Percentiles rank a stretch among this genome's conserved stretches.
phyloP scores from a whole-genome alignment of 2,113 vertebrate genomes.

The Festucalex cinctus region DNA sequence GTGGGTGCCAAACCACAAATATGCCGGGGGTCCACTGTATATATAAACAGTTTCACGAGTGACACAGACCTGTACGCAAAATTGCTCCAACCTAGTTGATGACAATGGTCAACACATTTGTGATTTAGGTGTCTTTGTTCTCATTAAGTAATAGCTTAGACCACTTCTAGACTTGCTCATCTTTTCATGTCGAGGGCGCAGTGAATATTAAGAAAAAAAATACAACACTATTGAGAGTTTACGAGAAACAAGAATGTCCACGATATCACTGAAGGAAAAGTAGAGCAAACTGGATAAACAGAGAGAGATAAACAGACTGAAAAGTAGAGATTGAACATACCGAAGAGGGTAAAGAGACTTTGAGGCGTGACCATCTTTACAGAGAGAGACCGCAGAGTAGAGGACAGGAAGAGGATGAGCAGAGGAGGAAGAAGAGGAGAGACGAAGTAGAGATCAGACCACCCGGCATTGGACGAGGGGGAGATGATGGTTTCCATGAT shows the following conservation, averaged over 20 bases:
- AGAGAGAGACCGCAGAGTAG: slow-evolving; percentile 78
- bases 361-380: slow-evolving; percentile 98
- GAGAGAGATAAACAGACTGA: slow-evolving; percentile 68
- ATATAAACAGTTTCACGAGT: background rate
- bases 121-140: slow-evolving; percentile 32
- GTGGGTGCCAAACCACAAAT: too few species aligned
- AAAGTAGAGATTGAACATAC: slow-evolving; percentile 86
- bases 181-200: slow-evolving; percentile 23
- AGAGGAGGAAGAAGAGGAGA: slow-evolving; percentile 83
- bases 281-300: slow-evolving; percentile 63
- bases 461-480: slow-evolving; percentile 98
- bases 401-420: slow-evolving; percentile 93
- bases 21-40: background rate
- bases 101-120: background rate
- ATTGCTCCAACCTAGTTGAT: background rate
- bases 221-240: slow-evolving; percentile 73
- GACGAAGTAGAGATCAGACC: slow-evolving; percentile 99
- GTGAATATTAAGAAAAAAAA: slow-evolving; percentile 23
- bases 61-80: background rate
- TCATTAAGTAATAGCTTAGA: slow-evolving; percentile 27
- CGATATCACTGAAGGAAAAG: slow-evolving; percentile 59
- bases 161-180: slow-evolving; percentile 26
- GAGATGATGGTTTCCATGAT: slow-evolving; percentile 96
- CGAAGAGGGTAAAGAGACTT: slow-evolving; percentile 96
- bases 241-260: slow-evolving; percentile 63